Evolutionary conservation across 2,113 vertebrate species (phyloP).

Genomic region (Epinephelus moara): DNA sequence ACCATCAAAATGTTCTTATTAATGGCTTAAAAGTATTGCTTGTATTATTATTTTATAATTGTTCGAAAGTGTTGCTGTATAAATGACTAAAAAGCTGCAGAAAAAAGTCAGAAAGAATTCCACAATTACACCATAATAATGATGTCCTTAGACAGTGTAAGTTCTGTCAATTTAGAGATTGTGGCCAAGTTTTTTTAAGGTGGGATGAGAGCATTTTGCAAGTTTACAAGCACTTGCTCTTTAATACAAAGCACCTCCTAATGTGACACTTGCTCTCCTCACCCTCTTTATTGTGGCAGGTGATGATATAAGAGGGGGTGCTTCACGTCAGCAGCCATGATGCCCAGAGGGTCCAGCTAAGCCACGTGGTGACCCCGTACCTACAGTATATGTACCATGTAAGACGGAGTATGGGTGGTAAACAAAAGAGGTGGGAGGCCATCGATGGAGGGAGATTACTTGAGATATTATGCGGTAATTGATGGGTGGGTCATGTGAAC

Average conservation of each 20-base stretch:
- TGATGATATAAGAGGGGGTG: not conserved
- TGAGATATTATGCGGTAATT: not conserved
- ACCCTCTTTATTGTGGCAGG: not conserved
- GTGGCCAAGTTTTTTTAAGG: not conserved
- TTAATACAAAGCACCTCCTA: not conserved
- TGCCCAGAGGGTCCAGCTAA: slow-evolving; percentile 90
- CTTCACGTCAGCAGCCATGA: not conserved
- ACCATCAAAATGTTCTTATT: too few relatives aligned
- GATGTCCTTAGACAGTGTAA: too few relatives aligned
- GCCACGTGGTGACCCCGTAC: slow-evolving; percentile 91
- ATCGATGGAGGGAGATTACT: not conserved
- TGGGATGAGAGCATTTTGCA: not conserved
- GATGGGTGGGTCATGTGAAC: not conserved
- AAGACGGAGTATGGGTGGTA: slow-evolving; percentile 2
- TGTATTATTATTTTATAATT: too few relatives aligned
- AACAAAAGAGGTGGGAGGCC: not conserved
- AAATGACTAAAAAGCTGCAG: too few relatives aligned
- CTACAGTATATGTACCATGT: slow-evolving; percentile 72
- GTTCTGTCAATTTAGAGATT: not conserved
- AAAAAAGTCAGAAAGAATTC: too few relatives aligned
- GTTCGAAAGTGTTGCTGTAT: too few relatives aligned
- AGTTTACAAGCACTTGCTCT: not conserved
- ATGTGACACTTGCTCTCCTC: not conserved
- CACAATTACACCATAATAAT: too few relatives aligned
- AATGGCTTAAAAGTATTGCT: too few relatives aligned